These are phyloP conservation scores for Belgica antarctica DNA, from an alignment of 2,888 invertebrate species.

Conservation along the genomic window DNA sequence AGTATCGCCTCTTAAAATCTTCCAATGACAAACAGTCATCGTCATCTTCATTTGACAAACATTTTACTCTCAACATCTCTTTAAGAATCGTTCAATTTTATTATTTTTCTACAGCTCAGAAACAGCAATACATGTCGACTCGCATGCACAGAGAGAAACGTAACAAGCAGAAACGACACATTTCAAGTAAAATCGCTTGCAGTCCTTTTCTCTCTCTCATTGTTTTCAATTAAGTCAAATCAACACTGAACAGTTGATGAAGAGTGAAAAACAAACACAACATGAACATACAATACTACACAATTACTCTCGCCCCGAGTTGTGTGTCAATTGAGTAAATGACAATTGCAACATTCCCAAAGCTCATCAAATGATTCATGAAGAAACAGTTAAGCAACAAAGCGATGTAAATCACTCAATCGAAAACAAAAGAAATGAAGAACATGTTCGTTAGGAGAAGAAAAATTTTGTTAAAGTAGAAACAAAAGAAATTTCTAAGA, in stretches of 20 bases:
- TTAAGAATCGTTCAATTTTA: too few species aligned
- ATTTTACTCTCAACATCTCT: too few species aligned
- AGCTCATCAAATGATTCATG: neutral
- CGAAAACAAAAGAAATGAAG: neutral
- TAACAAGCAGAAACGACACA: too few species aligned
- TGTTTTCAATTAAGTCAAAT: constrained; percentile 3
- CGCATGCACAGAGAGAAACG: too few species aligned
- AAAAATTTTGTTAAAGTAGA: neutral
- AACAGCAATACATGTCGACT: too few species aligned
- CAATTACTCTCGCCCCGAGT: constrained; percentile 6
- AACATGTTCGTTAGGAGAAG: too few species aligned
- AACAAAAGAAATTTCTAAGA: too few species aligned
- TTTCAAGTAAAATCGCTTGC: too few species aligned
- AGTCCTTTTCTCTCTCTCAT: neutral
- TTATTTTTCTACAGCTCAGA: too few species aligned
- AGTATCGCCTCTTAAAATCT: constrained; percentile 18
- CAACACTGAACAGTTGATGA: neutral
- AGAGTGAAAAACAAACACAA: neutral
- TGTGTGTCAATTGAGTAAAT: constrained; percentile 15
- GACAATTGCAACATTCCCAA: neutral
- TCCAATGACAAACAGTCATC: constrained; percentile 12
- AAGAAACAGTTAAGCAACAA: neutral
- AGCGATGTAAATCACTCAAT: constrained; percentile 5
- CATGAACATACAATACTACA: too few species aligned
- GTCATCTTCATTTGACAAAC: too few species aligned